Percentiles rank a stretch among this genome's conserved stretches.
Conservation (phyloP, 2,113 vertebrate species). For the Recurvirostra avosetta region DNA sequence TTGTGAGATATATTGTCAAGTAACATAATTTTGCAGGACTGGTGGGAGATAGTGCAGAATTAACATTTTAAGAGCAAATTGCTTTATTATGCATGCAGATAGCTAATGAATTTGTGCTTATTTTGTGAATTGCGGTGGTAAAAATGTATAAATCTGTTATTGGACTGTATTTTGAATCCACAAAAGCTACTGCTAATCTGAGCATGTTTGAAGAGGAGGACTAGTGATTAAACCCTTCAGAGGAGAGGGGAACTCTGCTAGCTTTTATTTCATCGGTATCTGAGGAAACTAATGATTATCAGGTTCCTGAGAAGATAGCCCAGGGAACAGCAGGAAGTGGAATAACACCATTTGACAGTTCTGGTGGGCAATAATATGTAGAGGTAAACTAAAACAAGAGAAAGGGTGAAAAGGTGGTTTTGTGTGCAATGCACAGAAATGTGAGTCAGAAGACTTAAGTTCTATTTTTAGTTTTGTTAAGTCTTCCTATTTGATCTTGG, state of each 20-base stretch:
- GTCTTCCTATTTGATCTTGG: conserved; percentile 38
- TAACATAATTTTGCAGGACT: neutral
- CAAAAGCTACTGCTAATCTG: conserved; percentile 13
- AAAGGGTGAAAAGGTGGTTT: neutral
- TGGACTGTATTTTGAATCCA: conserved; percentile 9
- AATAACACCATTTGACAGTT: neutral
- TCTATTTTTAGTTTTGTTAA: conserved; percentile 51
- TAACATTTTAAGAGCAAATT: neutral
- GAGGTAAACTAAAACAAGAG: conserved; percentile 15
- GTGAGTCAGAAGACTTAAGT: conserved; percentile 35
- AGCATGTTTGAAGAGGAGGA: neutral
- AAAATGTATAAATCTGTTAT: neutral
- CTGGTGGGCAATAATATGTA: conserved; percentile 3
- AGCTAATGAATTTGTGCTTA: neutral
- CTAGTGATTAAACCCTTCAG: conserved; percentile 37
- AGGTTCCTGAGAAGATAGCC: conserved; percentile 17
- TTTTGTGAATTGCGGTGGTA: neutral
- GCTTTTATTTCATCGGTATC: neutral
- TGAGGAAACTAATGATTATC: neutral
- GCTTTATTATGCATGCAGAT: neutral
- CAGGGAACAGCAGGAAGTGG: conserved; percentile 1
- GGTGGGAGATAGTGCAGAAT: neutral
- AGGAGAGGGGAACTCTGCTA: neutral
- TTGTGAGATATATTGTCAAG: neutral
- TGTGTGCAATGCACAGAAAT: conserved; percentile 5